Evolutionary conservation across 2,888 invertebrate species (phyloP).

Genomic region (Leucophenga maculata): DNA sequence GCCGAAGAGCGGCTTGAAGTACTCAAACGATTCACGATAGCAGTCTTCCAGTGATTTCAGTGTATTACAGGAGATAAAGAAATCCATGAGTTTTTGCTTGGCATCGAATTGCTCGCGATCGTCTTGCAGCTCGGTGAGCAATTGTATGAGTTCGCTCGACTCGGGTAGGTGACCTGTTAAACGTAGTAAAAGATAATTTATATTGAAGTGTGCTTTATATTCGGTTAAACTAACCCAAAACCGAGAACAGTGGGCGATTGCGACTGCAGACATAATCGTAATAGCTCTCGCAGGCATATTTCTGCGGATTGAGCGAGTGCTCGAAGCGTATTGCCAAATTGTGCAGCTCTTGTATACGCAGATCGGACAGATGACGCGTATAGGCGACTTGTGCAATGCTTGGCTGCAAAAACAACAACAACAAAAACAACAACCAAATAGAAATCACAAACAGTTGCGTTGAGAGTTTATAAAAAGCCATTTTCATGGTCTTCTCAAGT

Average conservation of each 20-base stretch:
- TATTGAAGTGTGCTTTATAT: not conserved
- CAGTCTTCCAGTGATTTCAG: constrained; percentile 65
- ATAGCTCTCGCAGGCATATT: constrained; percentile 66
- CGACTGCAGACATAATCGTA: constrained; percentile 68
- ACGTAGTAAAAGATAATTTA: not conserved
- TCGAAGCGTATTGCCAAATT: constrained; percentile 57
- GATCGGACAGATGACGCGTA: constrained; percentile 58
- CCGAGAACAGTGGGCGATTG: constrained; percentile 65
- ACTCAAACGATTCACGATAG: constrained; percentile 67
- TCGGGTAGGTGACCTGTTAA: constrained; percentile 61
- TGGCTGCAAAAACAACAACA: constrained; percentile 18
- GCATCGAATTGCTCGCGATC: constrained; percentile 66
- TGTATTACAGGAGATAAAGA: constrained; percentile 66
- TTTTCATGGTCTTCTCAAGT: not conserved
- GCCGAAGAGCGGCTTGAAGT: constrained; percentile 67
- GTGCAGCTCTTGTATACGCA: constrained; percentile 62
- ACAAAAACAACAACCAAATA: constrained; percentile 6
- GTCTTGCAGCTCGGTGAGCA: constrained; percentile 59
- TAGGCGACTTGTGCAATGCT: constrained; percentile 53
- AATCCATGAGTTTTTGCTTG: constrained; percentile 66
- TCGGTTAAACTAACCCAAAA: constrained; percentile 57
- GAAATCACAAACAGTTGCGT: constrained; percentile 23
- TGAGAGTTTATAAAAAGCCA: constrained; percentile 34
- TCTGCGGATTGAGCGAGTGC: constrained; percentile 61
- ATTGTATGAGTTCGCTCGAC: constrained; percentile 56